Conservation (phyloP, 2,113 vertebrate species). For the Solenodon paradoxus region DNA sequence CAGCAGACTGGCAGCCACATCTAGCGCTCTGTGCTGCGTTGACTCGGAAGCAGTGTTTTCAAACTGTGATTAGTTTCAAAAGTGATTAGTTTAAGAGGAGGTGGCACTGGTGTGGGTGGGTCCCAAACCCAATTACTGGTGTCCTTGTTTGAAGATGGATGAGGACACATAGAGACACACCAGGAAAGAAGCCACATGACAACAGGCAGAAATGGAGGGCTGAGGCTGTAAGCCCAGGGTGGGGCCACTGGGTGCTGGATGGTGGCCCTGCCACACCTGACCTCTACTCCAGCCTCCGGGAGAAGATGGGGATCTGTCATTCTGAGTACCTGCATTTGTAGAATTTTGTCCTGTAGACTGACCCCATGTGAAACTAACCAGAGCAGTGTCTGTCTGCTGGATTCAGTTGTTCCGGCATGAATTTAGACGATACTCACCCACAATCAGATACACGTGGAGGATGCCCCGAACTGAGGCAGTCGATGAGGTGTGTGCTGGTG, state of each 20-base stretch:
- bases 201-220: neutral
- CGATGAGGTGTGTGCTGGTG: too few relatives aligned
- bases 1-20: rapidly evolving
- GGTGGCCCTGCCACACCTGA: neutral
- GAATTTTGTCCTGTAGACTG: neutral
- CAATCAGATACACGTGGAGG: neutral
- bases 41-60: neutral
- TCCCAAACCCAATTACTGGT: neutral
- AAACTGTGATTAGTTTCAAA: neutral
- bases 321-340: neutral
- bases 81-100: too few relatives aligned
- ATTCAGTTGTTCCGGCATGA: neutral
- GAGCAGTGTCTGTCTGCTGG: neutral
- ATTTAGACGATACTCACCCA: neutral
- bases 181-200: neutral
- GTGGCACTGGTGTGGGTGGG: neutral
- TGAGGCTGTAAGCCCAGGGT: neutral
- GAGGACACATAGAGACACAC: neutral
- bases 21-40: too few relatives aligned
- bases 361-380: neutral
- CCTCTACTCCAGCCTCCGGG: neutral
- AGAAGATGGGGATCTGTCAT: neutral
- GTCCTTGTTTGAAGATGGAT: neutral
- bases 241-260: too few relatives aligned
- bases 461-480: neutral